Base-by-base conservation (phyloP, 1,140 invertebrate genomes). In the Drosophila micromelanica region DNA sequence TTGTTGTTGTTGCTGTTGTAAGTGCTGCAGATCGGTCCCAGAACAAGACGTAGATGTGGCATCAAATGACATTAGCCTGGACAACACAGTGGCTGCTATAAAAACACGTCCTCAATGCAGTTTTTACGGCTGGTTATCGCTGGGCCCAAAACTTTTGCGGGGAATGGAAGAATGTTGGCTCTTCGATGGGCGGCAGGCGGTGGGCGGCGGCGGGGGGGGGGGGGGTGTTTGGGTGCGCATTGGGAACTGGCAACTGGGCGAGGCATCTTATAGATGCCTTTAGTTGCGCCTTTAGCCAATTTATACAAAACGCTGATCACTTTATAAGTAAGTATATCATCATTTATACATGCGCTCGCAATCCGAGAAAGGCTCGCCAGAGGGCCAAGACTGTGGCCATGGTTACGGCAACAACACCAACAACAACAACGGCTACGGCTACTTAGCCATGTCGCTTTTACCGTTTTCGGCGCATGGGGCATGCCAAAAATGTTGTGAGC, bases 291-390 rank as follows among this genome's bases (percentile, higher is more conserved):
- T 46, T 49, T 48, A 42, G 64, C 38, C 57, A 73, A 73, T 72
- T 68, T 71, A 81, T 80, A 69, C 68, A 60, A 80, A 72, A 80
- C 68, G 78, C 61, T 78, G 76, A 84, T 84, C 80, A 72, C 75
- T 82, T 78, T 82, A 82, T 78, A 82, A 82, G 80, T 78, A 76
- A 78, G 71, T 84, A 78, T 64, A 84, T 84, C 80, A 82, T 84
- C 56, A 78, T 75, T 82, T 78, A 82, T 64, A 75, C 65, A 82
- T 74, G 63, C 62, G 68, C 43, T 55, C 46, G 11, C 52, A 23
- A 52, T 7, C 37, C 40, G 38, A 40, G 55, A 46, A 57, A 71
- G 73, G 62, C 67, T 45, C 32, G 5, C 49, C 64, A 55, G 5
- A 17, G 13, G 23, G 23, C 35, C 60, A 45, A 45, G 48, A 37